phyloP scores from a whole-genome alignment of 2,113 vertebrate species.

The Ailurus styani region DNA sequence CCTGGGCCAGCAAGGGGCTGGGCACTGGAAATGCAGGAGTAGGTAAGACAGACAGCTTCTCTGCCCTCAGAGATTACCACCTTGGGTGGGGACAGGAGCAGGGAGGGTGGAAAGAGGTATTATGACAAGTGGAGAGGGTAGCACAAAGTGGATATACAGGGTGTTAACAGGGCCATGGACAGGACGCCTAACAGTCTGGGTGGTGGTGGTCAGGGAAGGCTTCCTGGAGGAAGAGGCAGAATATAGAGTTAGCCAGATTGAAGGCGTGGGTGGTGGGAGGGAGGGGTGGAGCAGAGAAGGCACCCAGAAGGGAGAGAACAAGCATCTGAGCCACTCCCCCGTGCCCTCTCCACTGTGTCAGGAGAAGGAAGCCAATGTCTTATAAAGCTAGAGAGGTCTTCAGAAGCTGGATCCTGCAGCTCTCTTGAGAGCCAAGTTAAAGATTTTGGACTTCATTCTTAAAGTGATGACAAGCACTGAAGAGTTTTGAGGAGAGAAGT shows the following conservation, averaged over 20 bases:
- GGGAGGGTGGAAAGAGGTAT: not conserved
- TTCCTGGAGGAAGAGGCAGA: not conserved
- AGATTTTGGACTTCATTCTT: not conserved
- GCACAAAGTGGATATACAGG: not conserved
- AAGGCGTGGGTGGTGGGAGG: too few relatives aligned
- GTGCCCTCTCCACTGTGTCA: not conserved
- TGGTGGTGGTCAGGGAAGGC: not conserved
- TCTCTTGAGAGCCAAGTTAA: not conserved
- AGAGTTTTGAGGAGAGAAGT: not conserved
- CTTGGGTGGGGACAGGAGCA: not conserved
- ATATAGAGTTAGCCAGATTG: not conserved
- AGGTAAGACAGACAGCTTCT: not conserved
- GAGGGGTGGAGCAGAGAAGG: not conserved
- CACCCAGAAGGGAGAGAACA: not conserved
- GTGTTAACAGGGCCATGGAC: too few relatives aligned
- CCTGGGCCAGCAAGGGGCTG: not conserved
- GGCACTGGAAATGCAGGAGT: too few relatives aligned
- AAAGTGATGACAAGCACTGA: fast-evolving
- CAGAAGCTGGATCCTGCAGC: not conserved
- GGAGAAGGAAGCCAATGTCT: not conserved
- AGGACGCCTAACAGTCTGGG: not conserved
- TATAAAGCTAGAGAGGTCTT: not conserved
- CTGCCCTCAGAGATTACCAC: not conserved
- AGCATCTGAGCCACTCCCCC: not conserved
- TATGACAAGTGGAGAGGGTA: not conserved